Evolutionary conservation across 2,888 invertebrate genomes (phyloP), one percentile per base, ranked within the genome.

Genomic region (Spilarctia lutea): DNA sequence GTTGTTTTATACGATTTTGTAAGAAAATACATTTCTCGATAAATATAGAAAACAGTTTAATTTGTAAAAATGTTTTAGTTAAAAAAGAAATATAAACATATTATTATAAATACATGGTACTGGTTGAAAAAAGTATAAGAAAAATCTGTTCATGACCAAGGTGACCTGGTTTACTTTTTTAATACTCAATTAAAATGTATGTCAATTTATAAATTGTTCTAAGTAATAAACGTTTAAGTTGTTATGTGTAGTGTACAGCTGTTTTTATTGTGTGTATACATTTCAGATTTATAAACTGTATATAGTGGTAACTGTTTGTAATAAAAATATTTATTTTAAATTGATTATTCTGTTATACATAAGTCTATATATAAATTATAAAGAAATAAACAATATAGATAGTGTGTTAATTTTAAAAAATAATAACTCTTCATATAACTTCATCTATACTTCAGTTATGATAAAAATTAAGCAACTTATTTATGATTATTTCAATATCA

Each of bases 1-100:
- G 20, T 68, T 68, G 66, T 72, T 72, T 69, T 66, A 42, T 60
- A 60, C 45, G 65, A 66, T 63, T 52, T 35, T 67, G 42, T 74
- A 42, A 42, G 33, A 18, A 52, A 65, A 16, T 42, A 39, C 1
- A 20, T 66, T 52, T 33, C 52, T 2, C 16, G 6, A 42, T 65
- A 3, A n/a, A 18, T 52, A n/a, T 18, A 68, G 6, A 35, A 24
- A 35, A 3, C 7, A 24, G 30, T 33, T 33, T 10, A 20, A 20
- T 24, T 65, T 65, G 65, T 33, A 65, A 18, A n/a, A 13, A 6
- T 60, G 4, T 60, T 27, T 13, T 0, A 27, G 4, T 63, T 63
- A 13, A 13, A 63, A n/a, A 60, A 27, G 8, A 56, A 27, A 27
- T 10, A 27, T 27, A 13, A n/a, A 10, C 4, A 13, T 13, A 60